Evolutionary conservation across 2,797 vertebrate species (phyloP).

Genomic region (Lacerta viridis): DNA sequence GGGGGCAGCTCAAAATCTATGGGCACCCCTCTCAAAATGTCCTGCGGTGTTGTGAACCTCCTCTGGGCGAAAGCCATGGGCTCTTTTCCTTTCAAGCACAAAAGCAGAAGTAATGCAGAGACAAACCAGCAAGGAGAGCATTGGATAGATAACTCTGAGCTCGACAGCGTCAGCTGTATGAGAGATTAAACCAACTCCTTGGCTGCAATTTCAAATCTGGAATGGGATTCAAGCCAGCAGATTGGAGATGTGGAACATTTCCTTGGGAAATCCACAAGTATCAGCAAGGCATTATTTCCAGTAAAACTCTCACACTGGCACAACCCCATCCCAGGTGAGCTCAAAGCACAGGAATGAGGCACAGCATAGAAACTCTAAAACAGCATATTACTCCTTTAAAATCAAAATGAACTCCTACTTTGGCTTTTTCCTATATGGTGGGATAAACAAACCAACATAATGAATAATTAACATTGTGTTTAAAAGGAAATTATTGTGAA

Average conservation of each 20-base stretch:
- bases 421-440: not conserved
- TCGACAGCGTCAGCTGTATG: not conserved
- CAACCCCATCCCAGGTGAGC: not conserved
- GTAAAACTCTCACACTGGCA: not conserved
- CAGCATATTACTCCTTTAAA: rapidly evolving
- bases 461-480: not conserved
- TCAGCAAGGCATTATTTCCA: constrained; percentile 21
- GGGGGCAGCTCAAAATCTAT: constrained; percentile 49
- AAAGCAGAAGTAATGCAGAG: constrained; percentile 25
- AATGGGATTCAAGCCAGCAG: constrained; percentile 28
- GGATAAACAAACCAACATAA: not conserved
- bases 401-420: rapidly evolving
- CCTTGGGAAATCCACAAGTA: not conserved
- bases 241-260: not conserved
- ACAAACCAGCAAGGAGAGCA: not conserved
- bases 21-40: constrained; percentile 63
- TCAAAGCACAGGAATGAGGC: not conserved
- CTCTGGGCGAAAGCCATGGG: constrained; percentile 55
- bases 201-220: constrained; percentile 40
- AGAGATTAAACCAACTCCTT: not conserved
- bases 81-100: constrained; percentile 43
- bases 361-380: not conserved
- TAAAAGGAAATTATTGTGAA: not conserved
- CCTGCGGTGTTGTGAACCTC: constrained; percentile 56
- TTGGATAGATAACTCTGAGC: constrained; percentile 20